These are phyloP conservation scores for Euclidia mi DNA, from an alignment of 2,888 invertebrate genomes.

Conservation along the genomic window DNA sequence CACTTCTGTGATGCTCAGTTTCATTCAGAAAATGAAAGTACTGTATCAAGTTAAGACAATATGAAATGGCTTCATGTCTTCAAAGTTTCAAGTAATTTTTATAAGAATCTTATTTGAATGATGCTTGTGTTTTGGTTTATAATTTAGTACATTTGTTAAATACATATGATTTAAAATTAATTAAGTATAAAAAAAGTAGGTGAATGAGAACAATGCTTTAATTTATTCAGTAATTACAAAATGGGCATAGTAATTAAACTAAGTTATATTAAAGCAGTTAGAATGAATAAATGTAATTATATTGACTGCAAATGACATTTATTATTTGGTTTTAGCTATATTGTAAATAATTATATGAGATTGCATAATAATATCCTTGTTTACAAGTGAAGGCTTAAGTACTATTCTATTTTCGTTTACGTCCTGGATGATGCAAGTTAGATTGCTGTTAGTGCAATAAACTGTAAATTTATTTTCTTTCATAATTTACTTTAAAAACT, in stretches of 20 bases:
- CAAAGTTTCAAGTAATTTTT: too few relatives aligned
- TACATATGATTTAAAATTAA: too few relatives aligned
- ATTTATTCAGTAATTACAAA: not conserved
- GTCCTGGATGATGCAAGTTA: conserved; percentile 7
- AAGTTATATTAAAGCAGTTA: not conserved
- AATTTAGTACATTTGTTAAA: too few relatives aligned
- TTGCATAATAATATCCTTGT: conserved; percentile 29
- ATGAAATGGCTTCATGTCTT: not conserved
- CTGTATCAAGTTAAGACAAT: conserved; percentile 49
- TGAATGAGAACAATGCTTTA: not conserved
- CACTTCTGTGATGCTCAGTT: conserved; percentile 57
- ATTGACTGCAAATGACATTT: not conserved
- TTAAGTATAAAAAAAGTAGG: conserved; percentile 1
- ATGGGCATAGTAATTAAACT: not conserved
- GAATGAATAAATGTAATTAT: not conserved
- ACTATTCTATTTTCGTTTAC: not conserved
- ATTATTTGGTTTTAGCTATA: not conserved
- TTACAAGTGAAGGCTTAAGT: conserved; percentile 24
- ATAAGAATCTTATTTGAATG: too few relatives aligned
- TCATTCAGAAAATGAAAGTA: conserved; percentile 76
- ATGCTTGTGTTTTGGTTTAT: too few relatives aligned
- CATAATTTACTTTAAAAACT: too few relatives aligned
- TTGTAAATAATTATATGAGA: not conserved
- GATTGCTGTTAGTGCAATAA: not conserved
- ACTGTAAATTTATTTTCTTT: too few relatives aligned